Evolutionary conservation across 2,888 invertebrate genomes (phyloP), one percentile per base, ranked within the genome.

Genomic region (Drosophila emarginata): DNA sequence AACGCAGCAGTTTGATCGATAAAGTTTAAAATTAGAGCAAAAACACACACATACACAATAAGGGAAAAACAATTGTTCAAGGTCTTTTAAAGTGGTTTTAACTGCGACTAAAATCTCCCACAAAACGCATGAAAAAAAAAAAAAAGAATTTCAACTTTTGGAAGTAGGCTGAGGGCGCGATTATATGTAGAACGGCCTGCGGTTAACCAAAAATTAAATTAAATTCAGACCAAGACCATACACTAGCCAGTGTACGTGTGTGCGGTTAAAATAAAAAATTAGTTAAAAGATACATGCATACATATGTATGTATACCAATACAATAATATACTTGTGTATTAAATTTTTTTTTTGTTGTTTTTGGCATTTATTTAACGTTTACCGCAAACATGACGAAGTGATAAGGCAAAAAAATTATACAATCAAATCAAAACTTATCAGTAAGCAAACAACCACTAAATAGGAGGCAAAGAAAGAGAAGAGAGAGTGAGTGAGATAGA

Each of bases 1-100:
- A 68, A 50, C 62, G 76, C 75, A 45, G 77, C 74, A 79, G 80
- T 81, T 81, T 81, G 80, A 86, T 81, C 80, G 73, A 81, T 81
- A 86, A 70, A 83, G 66, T 77, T 74, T 86, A 77, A 82, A 81
- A 81, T 74, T 86, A 76, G 76, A 72, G 64, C 77, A 9, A 45
- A 45, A 9, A 45, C 15, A 32, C 2, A 32, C 11, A 11, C 2
- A 32, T 11, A 32, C 2, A 32, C 40, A 45, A 18, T 11, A 45
- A 21, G 45, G 21, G 12, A 11, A 12, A 45, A 18, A 45, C 45
- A 45, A 45, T 45, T 45, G 45, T 45, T 45, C 45, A 45, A 45
- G 45, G 45, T 45, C 45, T 45, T 45, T 11, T 14, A 45, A 45
- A 21, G 45, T 45, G 45, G 45, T 11, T 45, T 45, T 45, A 45